A percentile compares a stretch with the other conserved stretches of the same genome.
Evolutionary conservation across 2,888 invertebrate genomes (phyloP).

Genomic region (Achlya flavicornis): DNA sequence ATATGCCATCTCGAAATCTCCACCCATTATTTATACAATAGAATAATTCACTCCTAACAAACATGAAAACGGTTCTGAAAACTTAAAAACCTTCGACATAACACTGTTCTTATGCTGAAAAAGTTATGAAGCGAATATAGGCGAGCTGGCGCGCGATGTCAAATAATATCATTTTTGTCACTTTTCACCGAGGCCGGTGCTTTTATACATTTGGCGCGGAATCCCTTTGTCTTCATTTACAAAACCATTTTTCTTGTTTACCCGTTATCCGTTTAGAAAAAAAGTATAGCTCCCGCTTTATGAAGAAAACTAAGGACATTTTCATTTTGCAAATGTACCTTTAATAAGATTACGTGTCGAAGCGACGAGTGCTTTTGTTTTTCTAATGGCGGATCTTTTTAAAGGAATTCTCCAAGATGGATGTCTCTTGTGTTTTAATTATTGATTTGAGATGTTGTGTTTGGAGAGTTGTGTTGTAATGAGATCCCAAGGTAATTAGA

Average conservation of each 20-base stretch:
- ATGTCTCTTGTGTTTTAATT: constrained; percentile 2
- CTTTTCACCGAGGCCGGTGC: constrained; percentile 41
- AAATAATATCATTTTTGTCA: constrained; percentile 65
- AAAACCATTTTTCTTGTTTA: constrained; percentile 70
- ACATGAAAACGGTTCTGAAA: constrained; percentile 4
- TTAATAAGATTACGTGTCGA: constrained; percentile 36
- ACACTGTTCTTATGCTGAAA: constrained; percentile 41
- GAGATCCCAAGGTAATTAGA: constrained; percentile 1
- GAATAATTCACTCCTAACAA: not conserved
- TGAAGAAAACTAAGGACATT: constrained; percentile 30
- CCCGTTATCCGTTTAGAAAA: constrained; percentile 52
- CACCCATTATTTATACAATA: not conserved
- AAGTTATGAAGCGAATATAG: constrained; percentile 40
- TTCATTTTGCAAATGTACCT: constrained; percentile 41
- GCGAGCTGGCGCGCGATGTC: constrained; percentile 37
- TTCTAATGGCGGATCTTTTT: not conserved
- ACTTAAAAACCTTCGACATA: constrained; percentile 14
- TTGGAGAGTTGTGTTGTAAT: constrained; percentile 3
- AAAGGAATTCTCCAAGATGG: not conserved
- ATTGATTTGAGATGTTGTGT: not conserved
- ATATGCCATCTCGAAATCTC: too few relatives aligned
- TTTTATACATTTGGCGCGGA: constrained; percentile 48
- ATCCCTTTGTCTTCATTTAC: constrained; percentile 71
- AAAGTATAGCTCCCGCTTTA: constrained; percentile 32
- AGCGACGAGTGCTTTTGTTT: constrained; percentile 6